Base-by-base conservation (phyloP, 2,888 invertebrate genomes). In the Anagyrus pseudococci region DNA sequence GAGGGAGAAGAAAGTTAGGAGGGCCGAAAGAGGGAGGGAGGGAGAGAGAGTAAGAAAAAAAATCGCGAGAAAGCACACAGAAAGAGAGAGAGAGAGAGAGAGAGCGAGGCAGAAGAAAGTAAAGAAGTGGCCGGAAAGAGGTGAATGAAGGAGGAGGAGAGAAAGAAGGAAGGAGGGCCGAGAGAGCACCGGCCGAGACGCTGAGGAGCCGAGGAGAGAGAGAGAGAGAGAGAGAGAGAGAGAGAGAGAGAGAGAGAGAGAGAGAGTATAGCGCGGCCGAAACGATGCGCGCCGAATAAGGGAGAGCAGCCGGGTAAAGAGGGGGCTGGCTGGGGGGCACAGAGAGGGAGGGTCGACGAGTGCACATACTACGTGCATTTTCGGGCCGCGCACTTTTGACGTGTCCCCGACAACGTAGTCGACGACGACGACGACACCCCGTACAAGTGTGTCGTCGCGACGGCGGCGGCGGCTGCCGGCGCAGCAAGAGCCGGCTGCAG, bases 331-430 rank as follows among this genome's bases (percentile, higher is more conserved):
- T n/a, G n/a, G n/a, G n/a, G n/a, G n/a, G n/a, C n/a, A n/a, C n/a
- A n/a, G n/a, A n/a, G n/a, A n/a, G n/a, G n/a, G n/a, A n/a, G n/a
- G n/a, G n/a, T n/a, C n/a, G n/a, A n/a, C n/a, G n/a, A n/a, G n/a
- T n/a, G 57, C 56, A 52, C 23, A 48, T 48, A 47, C 47, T 47
- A 52, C 52, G 53, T 62, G 57, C 52, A 58, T 62, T 62, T 62
- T 62, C 56, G 62, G 62, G 50, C 50, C 46, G 56, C 47, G 56
- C 62, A 62, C 56, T 62, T 62, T 62, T 47, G 62, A 58, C 57
- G 52, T n/a, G n/a, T n/a, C n/a, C n/a, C n/a, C n/a, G n/a, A n/a
- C n/a, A n/a, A n/a, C n/a, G n/a, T n/a, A n/a, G n/a, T 47, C 40
- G 13, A 20, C 41, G 20, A 25, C 33, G 37, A 33, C 26, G 6